Conservation (phyloP, 2,888 invertebrate species). For the Didymodactylos carnosus region DNA sequence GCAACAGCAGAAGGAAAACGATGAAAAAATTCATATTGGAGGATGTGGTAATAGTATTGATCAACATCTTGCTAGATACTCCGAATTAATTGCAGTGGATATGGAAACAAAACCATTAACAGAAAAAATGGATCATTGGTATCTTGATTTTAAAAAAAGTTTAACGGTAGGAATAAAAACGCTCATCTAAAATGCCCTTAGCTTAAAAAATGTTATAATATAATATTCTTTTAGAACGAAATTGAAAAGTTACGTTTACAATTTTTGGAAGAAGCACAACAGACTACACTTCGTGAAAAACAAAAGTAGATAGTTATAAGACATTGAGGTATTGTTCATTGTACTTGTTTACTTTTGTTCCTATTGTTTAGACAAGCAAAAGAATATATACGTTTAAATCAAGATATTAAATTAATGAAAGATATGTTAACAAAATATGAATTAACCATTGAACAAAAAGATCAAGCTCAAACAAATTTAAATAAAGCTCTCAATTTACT, state of each 20-base stretch:
- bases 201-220: too few species aligned
- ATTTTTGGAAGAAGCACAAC: neutral
- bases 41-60: neutral
- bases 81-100: neutral
- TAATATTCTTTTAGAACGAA: neutral
- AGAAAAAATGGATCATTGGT: slow-evolving; percentile 1
- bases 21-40: too few species aligned
- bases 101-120: neutral
- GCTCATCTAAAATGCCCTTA: too few species aligned
- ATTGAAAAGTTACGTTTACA: neutral
- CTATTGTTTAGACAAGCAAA: neutral
- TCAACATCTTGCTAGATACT: neutral
- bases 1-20: too few species aligned
- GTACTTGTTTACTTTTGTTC: neutral
- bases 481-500: neutral
- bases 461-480: neutral
- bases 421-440: neutral
- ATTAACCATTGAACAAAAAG: neutral
- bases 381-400: neutral
- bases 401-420: neutral
- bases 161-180: neutral
- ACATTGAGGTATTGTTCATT: too few species aligned
- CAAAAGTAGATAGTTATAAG: neutral
- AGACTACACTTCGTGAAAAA: neutral
- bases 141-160: neutral